Base-by-base conservation (phyloP, 2,797 vertebrate species). In the Limosa lapponica region DNA sequence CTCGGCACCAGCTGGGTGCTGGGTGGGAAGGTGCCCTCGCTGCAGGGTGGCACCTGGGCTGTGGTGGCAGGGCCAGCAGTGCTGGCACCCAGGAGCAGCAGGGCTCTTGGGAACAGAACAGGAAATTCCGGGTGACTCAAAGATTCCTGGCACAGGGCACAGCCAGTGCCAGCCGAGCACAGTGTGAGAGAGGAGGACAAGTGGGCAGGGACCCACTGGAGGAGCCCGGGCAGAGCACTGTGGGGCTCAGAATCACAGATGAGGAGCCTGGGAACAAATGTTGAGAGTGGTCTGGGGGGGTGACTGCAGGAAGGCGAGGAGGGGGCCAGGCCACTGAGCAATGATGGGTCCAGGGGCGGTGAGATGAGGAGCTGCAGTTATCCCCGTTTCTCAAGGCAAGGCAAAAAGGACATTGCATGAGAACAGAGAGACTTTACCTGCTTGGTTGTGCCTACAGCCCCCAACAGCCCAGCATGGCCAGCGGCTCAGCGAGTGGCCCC, bases 121-220 rank as follows among this genome's bases (percentile, higher is more conserved):
- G 91, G 84, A 70, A 84, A 77, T 71, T 70, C 55, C 0, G 1
- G 59, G 59, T 93, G 96, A 97, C 74, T 94, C 92, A 94, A 66
- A 82, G 24, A 44, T 93, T 95, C 90, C 95, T 95, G 93, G 85
- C 90, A 61, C 3, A 1, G 37, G 52, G 39, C 27, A 41, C 25
- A 55, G 46, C n/a, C 2, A 22, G 57, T 89, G 67, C 66, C 78
- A 57, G 72, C 16, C 4, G 19, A 64, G 72, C 16, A 19, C n/a
- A 34, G 81, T 2, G 2, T 5, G 54, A 83, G 65, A 61, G 52
- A 52, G 67, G 32, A 59, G 52, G 55, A 36, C 57, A 17, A n/a
- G n/a, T 0, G 3, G 62, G 77, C 55, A 87, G 27, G 10, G 41
- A 51, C 8, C 34, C 1, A 1, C 57, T 11, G 58, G 36, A 59